Percentiles rank a stretch among this genome's conserved stretches.
phyloP scores from a whole-genome alignment of 2,888 invertebrate species.

The Drosophila algonquin region DNA sequence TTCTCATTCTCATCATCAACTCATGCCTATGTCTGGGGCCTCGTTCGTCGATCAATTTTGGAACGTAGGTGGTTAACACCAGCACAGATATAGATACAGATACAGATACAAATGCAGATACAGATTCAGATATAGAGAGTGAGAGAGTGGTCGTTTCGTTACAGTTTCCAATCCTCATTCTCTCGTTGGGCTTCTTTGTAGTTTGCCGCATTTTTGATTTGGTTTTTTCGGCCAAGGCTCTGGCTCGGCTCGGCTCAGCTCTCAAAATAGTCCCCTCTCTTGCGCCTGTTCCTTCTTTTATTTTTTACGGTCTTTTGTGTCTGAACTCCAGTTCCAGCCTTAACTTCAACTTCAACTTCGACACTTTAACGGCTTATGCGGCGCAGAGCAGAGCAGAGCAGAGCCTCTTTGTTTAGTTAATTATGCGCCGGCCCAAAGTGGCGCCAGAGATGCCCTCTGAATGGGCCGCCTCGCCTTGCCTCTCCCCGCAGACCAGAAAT shows the following conservation, averaged over 20 bases:
- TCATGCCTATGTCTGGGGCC: not conserved
- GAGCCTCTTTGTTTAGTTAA: constrained; percentile 71
- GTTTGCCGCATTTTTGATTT: constrained; percentile 75
- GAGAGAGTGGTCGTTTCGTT: constrained; percentile 56
- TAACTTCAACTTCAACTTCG: constrained; percentile 49
- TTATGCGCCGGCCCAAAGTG: constrained; percentile 66
- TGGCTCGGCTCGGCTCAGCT: constrained; percentile 47
- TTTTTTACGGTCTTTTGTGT: constrained; percentile 45
- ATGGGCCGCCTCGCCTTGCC: not conserved
- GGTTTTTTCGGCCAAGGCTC: constrained; percentile 57
- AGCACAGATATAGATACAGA: constrained; percentile 20
- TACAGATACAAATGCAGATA: constrained; percentile 8
- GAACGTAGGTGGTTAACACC: constrained; percentile 63
- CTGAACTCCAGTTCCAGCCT: constrained; percentile 5
- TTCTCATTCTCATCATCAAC: constrained; percentile 6
- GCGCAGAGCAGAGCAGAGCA: not conserved
- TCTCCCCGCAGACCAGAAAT: constrained; percentile 1
- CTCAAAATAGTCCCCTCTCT: constrained; percentile 50
- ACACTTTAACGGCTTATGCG: constrained; percentile 72
- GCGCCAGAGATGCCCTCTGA: constrained; percentile 30
- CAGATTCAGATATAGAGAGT: not conserved
- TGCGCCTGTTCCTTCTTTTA: constrained; percentile 12
- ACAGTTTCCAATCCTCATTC: constrained; percentile 65
- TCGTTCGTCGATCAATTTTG: constrained; percentile 26
- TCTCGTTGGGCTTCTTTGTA: constrained; percentile 60